Conservation (phyloP, 2,888 invertebrate species). For the Eudemis profundana region DNA sequence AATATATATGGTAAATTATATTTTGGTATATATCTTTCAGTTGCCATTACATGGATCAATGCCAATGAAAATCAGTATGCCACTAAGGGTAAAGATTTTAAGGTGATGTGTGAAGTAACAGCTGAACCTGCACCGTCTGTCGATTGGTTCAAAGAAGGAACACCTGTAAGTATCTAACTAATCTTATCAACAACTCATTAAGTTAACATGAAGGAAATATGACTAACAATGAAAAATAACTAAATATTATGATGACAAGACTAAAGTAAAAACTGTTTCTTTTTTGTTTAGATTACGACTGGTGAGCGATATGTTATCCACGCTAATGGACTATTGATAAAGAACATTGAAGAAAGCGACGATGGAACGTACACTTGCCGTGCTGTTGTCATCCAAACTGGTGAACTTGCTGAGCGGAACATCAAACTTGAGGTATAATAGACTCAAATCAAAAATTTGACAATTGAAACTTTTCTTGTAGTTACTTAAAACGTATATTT, state of each 20-base stretch:
- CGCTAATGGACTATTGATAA: slow-evolving; percentile 90
- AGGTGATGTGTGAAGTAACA: slow-evolving; percentile 92
- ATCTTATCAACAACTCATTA: no score
- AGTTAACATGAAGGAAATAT: no score
- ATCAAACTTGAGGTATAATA: slow-evolving; percentile 90
- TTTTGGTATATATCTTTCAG: slow-evolving; percentile 74
- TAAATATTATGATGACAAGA: no score
- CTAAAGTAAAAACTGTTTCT: background rate
- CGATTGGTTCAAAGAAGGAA: slow-evolving; percentile 93
- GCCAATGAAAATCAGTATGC: slow-evolving; percentile 94
- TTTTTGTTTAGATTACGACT: slow-evolving; percentile 83
- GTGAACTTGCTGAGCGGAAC: slow-evolving; percentile 90
- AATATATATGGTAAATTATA: slow-evolving; percentile 3
- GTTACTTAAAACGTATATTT: background rate
- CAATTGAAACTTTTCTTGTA: no score
- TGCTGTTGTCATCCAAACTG: slow-evolving; percentile 93
- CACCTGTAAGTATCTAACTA: slow-evolving; percentile 84
- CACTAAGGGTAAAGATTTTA: slow-evolving; percentile 90
- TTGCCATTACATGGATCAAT: slow-evolving; percentile 94
- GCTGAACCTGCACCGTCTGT: slow-evolving; percentile 94
- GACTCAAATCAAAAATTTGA: background rate
- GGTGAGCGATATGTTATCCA: slow-evolving; percentile 90
- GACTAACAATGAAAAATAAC: no score
- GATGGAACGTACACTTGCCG: slow-evolving; percentile 95
- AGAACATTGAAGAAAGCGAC: slow-evolving; percentile 91